These are phyloP conservation scores for Rallus crepitans DNA, from an alignment of 2,797 vertebrate species.

Conservation along the genomic window DNA sequence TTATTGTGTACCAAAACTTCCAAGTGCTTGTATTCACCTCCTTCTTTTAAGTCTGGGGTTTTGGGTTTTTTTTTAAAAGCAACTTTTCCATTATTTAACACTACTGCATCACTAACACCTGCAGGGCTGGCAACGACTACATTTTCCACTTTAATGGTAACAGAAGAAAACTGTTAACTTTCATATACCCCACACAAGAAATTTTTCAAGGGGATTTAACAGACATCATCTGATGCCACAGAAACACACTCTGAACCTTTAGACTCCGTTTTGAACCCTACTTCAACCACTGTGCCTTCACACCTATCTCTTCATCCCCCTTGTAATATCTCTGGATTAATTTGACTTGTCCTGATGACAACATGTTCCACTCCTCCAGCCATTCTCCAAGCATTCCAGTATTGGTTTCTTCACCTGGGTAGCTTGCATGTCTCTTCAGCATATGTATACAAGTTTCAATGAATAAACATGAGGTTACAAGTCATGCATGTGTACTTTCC, in stretches of 20 bases:
- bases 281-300: not conserved
- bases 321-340: not conserved
- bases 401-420: not conserved
- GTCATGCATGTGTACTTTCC: not conserved
- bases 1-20: not conserved
- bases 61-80: not conserved
- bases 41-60: not conserved
- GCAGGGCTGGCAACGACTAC: not conserved
- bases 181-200: fast-evolving
- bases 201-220: not conserved
- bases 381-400: not conserved
- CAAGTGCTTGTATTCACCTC: not conserved
- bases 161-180: not conserved
- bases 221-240: not conserved
- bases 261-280: not conserved
- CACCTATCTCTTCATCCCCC: not conserved
- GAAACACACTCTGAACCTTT: not conserved
- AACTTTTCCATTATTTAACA: not conserved
- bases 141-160: not conserved
- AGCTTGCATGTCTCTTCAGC: not conserved
- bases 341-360: not conserved
- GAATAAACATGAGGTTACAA: not conserved
- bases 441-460: fast-evolving
- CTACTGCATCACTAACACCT: not conserved
- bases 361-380: not conserved